Conservation (phyloP, 2,888 invertebrate species). For the Prenolepis imparis region DNA sequence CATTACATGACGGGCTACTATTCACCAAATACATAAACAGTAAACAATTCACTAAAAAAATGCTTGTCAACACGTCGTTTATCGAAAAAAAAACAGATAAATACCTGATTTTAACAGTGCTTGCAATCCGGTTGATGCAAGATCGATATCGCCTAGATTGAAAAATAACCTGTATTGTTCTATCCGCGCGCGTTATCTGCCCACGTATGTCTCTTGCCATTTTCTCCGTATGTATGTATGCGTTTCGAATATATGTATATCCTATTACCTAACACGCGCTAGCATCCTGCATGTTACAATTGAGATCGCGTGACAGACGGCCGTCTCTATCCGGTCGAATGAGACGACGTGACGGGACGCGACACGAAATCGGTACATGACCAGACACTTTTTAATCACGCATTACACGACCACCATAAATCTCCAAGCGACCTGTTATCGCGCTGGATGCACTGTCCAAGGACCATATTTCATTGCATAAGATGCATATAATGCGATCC, state of each 20-base stretch:
- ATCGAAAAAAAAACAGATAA: slow-evolving; percentile 24
- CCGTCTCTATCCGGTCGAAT: slow-evolving; percentile 55
- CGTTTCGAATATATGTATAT: slow-evolving; percentile 32
- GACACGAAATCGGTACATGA: slow-evolving; percentile 33
- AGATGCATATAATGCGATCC: slow-evolving; percentile 33
- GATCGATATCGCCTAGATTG: slow-evolving; percentile 71
- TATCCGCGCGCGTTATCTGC: slow-evolving; percentile 34
- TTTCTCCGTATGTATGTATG: neutral
- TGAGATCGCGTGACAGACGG: slow-evolving; percentile 65
- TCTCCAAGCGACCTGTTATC: slow-evolving; percentile 29
- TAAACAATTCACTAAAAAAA: slow-evolving; percentile 20
- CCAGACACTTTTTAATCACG: slow-evolving; percentile 56
- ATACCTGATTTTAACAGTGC: slow-evolving; percentile 29
- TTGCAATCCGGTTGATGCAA: slow-evolving; percentile 48
- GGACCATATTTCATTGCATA: slow-evolving; percentile 47
- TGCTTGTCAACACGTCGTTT: neutral
- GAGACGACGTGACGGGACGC: slow-evolving; percentile 36
- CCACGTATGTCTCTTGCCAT: slow-evolving; percentile 25
- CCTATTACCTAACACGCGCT: slow-evolving; percentile 62
- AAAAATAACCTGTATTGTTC: slow-evolving; percentile 67
- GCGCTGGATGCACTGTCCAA: slow-evolving; percentile 25
- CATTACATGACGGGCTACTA: neutral
- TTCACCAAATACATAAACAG: neutral
- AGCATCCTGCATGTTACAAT: slow-evolving; percentile 54
- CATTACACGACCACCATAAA: slow-evolving; percentile 49